Conservation (phyloP, 2,113 vertebrate species). For the Meriones unguiculatus region DNA sequence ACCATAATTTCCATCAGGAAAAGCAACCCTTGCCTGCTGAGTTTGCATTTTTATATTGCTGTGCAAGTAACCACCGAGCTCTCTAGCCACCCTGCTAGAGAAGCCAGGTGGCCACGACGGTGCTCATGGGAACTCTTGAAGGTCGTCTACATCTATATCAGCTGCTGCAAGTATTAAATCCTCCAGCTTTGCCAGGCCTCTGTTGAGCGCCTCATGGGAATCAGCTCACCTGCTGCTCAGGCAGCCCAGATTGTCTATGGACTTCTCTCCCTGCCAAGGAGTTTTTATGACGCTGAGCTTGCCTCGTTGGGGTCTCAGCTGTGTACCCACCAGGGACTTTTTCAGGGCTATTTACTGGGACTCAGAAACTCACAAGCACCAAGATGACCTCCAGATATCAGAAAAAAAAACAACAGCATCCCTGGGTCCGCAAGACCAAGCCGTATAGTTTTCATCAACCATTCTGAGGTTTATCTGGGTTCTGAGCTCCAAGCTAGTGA, state of each 20-base stretch:
- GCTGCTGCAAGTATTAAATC: not conserved
- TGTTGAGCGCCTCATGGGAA: not conserved
- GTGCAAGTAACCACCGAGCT: not conserved
- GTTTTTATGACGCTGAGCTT: not conserved
- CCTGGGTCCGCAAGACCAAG: not conserved
- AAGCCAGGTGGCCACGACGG: fast-evolving
- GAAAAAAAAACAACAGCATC: fast-evolving
- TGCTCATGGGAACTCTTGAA: too few relatives aligned
- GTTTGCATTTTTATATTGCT: not conserved
- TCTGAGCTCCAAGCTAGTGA: not conserved
- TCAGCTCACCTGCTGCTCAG: not conserved
- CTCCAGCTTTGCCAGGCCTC: not conserved
- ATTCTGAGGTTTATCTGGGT: not conserved
- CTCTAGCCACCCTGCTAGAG: not conserved
- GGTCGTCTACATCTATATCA: too few relatives aligned
- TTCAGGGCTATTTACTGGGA: not conserved
- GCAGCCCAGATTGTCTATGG: not conserved
- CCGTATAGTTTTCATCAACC: not conserved
- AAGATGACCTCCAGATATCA: fast-evolving
- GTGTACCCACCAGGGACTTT: not conserved
- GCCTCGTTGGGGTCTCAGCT: not conserved
- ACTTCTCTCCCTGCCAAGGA: not conserved
- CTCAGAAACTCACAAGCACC: not conserved
- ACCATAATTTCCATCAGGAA: not conserved
- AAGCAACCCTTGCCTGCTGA: fast-evolving